These are phyloP conservation scores for Hoplostethus atlanticus DNA, from an alignment of 2,797 vertebrate species.

Conservation along the genomic window DNA sequence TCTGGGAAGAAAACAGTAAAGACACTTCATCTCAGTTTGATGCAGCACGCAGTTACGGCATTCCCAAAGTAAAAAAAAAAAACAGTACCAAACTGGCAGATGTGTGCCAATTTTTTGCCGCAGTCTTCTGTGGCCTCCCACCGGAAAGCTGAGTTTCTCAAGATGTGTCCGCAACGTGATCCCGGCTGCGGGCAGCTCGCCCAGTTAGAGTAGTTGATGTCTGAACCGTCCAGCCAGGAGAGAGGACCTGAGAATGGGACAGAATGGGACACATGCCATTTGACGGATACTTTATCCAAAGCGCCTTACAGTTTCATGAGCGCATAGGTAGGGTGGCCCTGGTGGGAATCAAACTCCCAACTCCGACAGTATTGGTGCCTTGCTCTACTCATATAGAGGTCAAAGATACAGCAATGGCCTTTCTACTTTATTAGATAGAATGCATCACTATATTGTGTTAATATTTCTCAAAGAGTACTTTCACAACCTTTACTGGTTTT, in stretches of 20 bases:
- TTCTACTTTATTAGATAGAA: too few relatives aligned
- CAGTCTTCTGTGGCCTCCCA: slow-evolving; percentile 87
- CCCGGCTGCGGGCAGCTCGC: slow-evolving; percentile 53
- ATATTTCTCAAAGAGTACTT: too few relatives aligned
- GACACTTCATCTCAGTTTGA: not conserved
- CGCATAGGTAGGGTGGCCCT: not conserved
- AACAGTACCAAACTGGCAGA: slow-evolving; percentile 89
- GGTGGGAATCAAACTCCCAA: too few relatives aligned
- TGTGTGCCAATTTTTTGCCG: slow-evolving; percentile 80
- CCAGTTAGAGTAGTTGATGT: slow-evolving; percentile 88
- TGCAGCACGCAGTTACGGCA: not conserved
- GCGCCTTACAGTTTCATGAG: not conserved
- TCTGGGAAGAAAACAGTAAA: slow-evolving; percentile 73
- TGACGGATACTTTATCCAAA: not conserved
- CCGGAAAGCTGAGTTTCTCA: slow-evolving; percentile 78
- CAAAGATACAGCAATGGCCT: too few relatives aligned
- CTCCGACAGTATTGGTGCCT: too few relatives aligned
- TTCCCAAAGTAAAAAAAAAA: not conserved
- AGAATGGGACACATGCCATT: not conserved
- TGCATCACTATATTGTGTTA: too few relatives aligned
- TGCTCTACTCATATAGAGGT: too few relatives aligned
- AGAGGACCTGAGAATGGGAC: slow-evolving; percentile 74
- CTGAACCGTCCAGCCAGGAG: slow-evolving; percentile 89
- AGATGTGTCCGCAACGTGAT: slow-evolving; percentile 83
- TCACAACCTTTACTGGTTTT: too few relatives aligned